Conservation (phyloP, 2,797 vertebrate species). For the Acipenser oxyrinchus region DNA sequence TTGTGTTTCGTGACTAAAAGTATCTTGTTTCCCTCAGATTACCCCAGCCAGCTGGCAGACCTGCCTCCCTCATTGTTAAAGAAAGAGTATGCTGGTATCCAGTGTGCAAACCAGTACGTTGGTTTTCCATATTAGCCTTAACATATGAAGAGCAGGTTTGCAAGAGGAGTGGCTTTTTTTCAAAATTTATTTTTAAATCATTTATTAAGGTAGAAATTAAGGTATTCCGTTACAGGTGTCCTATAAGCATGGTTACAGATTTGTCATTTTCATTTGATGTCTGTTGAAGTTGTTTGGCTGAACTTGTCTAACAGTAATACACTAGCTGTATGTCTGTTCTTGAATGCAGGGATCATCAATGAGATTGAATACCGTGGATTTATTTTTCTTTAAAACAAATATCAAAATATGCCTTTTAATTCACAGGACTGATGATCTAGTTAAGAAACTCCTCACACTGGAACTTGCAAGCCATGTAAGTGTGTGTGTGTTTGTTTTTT, state of each 20-base stretch:
- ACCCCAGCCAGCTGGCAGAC: slow-evolving; percentile 70
- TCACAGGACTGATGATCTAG: slow-evolving; percentile 73
- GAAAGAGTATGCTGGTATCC: slow-evolving; percentile 67
- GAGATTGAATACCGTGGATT: too few relatives aligned
- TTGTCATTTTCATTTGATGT: too few relatives aligned
- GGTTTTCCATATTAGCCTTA: neutral
- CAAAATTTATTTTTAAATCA: neutral
- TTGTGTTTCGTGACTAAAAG: neutral
- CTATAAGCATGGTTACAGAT: too few relatives aligned
- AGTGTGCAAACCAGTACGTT: slow-evolving; percentile 68
- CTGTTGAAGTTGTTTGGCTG: too few relatives aligned
- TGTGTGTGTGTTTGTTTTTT: slow-evolving; percentile 6
- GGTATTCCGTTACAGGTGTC: neutral
- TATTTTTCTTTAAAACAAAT: too few relatives aligned
- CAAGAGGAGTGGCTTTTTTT: too few relatives aligned
- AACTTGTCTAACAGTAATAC: too few relatives aligned
- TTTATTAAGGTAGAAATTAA: neutral
- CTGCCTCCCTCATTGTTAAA: slow-evolving; percentile 66
- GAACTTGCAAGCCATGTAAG: slow-evolving; percentile 84
- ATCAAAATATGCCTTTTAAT: slow-evolving; percentile 17
- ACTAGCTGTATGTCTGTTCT: too few relatives aligned
- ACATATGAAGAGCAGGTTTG: neutral
- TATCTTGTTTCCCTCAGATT: slow-evolving; percentile 36
- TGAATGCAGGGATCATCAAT: too few relatives aligned
- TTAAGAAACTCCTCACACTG: slow-evolving; percentile 77